Conservation (phyloP, 2,888 invertebrate genomes). For the Lacanobia oleracea region DNA sequence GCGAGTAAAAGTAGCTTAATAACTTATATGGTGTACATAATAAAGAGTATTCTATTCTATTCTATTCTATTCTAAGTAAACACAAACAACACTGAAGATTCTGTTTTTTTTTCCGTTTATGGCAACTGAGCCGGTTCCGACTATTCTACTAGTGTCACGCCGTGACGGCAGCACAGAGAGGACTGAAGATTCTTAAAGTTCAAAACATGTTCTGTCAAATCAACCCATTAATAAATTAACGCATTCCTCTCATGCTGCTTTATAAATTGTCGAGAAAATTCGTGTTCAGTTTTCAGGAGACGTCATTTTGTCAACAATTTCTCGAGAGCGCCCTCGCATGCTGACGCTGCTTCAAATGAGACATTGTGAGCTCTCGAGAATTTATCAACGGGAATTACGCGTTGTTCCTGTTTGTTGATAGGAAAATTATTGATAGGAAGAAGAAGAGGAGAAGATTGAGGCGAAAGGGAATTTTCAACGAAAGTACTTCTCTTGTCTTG, state of each 20-base stretch:
- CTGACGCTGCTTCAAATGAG: constrained; percentile 18
- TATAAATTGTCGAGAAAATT: constrained; percentile 8
- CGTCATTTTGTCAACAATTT: constrained; percentile 36
- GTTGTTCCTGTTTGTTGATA: constrained; percentile 1
- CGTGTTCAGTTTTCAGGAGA: constrained; percentile 31
- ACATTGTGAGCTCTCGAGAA: not conserved
- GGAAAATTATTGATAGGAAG: not conserved
- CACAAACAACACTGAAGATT: too few relatives aligned
- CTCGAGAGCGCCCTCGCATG: not conserved
- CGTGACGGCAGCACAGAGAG: too few relatives aligned
- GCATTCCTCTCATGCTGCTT: not conserved
- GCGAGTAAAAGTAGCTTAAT: too few relatives aligned
- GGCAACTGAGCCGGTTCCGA: too few relatives aligned
- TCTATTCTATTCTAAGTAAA: too few relatives aligned
- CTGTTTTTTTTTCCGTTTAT: too few relatives aligned
- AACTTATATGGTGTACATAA: too few relatives aligned
- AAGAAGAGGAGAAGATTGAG: not conserved
- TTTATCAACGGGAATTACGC: constrained; percentile 8
- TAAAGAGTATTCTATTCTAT: too few relatives aligned
- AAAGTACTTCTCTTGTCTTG: too few relatives aligned
- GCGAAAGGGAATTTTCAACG: not conserved
- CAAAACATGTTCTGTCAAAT: too few relatives aligned
- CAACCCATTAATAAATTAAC: constrained; percentile 11
- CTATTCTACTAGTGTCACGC: too few relatives aligned
- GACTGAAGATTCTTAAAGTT: too few relatives aligned